A percentile compares a stretch with the other conserved stretches of the same genome.
Conservation (phyloP, 2,888 invertebrate genomes). For the Nesidiocoris tenuis region DNA sequence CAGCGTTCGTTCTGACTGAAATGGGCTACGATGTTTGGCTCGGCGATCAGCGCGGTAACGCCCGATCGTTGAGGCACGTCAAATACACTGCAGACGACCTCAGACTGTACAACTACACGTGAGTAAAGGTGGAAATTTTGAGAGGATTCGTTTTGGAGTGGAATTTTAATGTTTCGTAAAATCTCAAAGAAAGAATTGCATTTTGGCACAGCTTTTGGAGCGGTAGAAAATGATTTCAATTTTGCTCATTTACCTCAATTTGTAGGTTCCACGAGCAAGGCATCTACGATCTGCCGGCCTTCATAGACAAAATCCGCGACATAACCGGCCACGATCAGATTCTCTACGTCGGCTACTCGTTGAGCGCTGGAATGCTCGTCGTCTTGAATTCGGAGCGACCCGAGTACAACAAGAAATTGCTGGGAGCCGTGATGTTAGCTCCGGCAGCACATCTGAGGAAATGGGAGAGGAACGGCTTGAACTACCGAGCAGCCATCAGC, state of each 20-base stretch:
- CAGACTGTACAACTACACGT: constrained; percentile 11
- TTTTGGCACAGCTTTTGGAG: not conserved
- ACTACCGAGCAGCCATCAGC: not conserved
- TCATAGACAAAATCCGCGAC: constrained; percentile 12
- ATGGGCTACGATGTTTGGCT: constrained; percentile 30
- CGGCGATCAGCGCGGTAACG: constrained; percentile 22
- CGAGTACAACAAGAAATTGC: constrained; percentile 25
- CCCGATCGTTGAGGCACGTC: not conserved
- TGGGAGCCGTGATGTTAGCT: constrained; percentile 7
- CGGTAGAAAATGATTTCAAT: not conserved
- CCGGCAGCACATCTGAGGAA: constrained; percentile 19
- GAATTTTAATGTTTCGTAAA: not conserved
- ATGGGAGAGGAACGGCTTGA: not conserved
- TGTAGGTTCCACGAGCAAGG: constrained; percentile 31
- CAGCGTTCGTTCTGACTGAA: constrained; percentile 24
- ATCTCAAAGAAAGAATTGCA: not conserved
- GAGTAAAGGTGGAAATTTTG: not conserved
- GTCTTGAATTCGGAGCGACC: constrained; percentile 29
- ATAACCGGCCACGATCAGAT: not conserved
- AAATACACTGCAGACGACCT: not conserved
- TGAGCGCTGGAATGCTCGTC: constrained; percentile 18
- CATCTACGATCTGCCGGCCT: constrained; percentile 25
- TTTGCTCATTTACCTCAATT: not conserved
- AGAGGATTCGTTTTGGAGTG: not conserved
- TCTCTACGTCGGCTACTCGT: constrained; percentile 31